phyloP scores from a whole-genome alignment of 2,797 vertebrate species.

The Urocyon cinereoargenteus region DNA sequence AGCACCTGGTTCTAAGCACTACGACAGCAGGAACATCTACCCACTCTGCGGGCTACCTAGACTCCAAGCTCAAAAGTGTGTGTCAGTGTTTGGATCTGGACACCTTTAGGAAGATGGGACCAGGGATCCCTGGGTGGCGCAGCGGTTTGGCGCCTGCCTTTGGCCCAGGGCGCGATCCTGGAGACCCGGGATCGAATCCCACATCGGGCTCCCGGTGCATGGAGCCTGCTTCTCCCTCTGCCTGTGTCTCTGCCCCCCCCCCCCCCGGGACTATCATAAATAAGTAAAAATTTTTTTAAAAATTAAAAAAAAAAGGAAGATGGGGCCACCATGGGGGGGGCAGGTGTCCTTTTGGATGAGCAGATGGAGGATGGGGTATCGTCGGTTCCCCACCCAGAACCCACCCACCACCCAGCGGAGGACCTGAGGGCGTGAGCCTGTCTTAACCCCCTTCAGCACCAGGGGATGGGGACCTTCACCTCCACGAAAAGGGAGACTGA shows the following conservation, averaged over 20 bases:
- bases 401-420: too few relatives aligned
- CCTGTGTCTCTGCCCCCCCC: too few relatives aligned
- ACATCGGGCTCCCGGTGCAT: too few relatives aligned
- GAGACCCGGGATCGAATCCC: too few relatives aligned
- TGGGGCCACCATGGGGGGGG: not conserved
- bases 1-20: not conserved
- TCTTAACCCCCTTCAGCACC: not conserved
- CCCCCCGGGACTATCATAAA: too few relatives aligned
- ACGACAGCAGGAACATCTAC: not conserved
- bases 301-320: too few relatives aligned
- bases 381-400: not conserved
- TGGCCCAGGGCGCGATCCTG: too few relatives aligned
- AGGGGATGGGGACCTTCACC: not conserved
- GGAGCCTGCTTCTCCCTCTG: too few relatives aligned
- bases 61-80: accelerated
- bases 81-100: not conserved
- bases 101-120: not conserved
- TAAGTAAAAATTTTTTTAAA: too few relatives aligned
- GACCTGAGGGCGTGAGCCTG: not conserved
- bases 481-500: not conserved
- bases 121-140: too few relatives aligned
- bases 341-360: not conserved
- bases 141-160: too few relatives aligned
- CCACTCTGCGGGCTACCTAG: not conserved
- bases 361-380: not conserved